These are phyloP conservation scores for Sparus aurata DNA, from an alignment of 2,797 vertebrate genomes.

Conservation along the genomic window DNA sequence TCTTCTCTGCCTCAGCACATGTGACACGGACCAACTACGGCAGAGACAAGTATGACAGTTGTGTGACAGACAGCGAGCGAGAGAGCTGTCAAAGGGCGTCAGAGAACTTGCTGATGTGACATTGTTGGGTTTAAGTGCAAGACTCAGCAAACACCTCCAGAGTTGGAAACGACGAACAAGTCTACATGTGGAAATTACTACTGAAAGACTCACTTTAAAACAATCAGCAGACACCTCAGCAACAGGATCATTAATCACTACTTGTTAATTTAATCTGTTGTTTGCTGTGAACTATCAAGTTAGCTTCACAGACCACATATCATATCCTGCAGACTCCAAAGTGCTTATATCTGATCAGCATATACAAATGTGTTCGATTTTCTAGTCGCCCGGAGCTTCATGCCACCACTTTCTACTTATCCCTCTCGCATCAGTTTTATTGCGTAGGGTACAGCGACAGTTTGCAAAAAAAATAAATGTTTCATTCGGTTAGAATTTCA, in stretches of 20 bases:
- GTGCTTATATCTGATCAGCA: no score
- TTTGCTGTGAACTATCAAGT: neutral
- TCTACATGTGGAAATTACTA: no score
- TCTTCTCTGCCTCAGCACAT: slow-evolving; percentile 65
- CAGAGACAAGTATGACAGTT: slow-evolving; percentile 58
- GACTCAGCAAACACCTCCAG: slow-evolving; percentile 26
- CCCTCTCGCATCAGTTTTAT: no score
- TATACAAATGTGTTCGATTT: no score
- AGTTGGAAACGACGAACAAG: slow-evolving; percentile 12
- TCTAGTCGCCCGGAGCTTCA: no score
- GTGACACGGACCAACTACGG: slow-evolving; percentile 55
- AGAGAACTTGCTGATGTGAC: slow-evolving; percentile 58
- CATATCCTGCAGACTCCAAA: neutral
- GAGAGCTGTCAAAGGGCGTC: slow-evolving; percentile 49
- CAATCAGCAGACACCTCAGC: no score
- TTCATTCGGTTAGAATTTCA: no score
- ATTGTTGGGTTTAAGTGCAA: slow-evolving; percentile 4
- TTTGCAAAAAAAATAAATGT: no score
- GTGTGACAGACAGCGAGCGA: slow-evolving; percentile 50
- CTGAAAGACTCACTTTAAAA: neutral
- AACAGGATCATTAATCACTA: neutral
- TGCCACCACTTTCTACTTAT: no score
- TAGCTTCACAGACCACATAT: neutral
- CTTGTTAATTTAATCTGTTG: neutral
- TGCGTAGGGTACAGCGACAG: no score